Conservation (phyloP, 1,140 invertebrate species). For the Sarcophaga peregrina region DNA sequence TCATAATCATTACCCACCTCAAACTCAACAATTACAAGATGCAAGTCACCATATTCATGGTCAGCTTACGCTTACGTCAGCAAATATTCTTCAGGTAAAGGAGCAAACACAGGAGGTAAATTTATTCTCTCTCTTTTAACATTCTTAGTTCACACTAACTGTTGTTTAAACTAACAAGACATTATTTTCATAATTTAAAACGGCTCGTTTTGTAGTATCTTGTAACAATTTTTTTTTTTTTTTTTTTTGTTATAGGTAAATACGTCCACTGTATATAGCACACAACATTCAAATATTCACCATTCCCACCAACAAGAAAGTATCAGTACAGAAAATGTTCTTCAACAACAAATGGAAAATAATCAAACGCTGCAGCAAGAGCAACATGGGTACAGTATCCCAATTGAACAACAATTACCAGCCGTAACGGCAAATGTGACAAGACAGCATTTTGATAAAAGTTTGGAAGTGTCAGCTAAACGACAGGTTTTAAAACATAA, state of each 20-base stretch:
- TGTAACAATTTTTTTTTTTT: too few species aligned
- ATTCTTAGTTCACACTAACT: too few species aligned
- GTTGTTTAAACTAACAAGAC: neutral
- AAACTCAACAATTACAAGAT: slow-evolving; percentile 18
- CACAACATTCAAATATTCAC: neutral
- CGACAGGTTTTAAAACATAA: neutral
- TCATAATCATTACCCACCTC: slow-evolving; percentile 26
- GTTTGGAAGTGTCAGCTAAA: slow-evolving; percentile 1
- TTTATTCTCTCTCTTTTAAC: neutral
- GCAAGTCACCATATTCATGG: slow-evolving; percentile 32
- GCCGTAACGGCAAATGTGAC: slow-evolving; percentile 20
- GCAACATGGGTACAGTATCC: neutral
- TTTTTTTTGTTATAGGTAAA: too few species aligned
- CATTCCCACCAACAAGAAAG: slow-evolving; percentile 2
- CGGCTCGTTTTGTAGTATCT: too few species aligned
- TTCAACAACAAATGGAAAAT: slow-evolving; percentile 30
- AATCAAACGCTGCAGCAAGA: slow-evolving; percentile 31
- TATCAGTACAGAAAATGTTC: neutral
- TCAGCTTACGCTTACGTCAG: slow-evolving; percentile 30
- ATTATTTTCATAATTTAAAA: too few species aligned
- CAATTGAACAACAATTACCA: slow-evolving; percentile 32
- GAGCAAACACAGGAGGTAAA: neutral
- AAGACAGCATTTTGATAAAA: slow-evolving; percentile 22
- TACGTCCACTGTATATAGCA: too few species aligned
- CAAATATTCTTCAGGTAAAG: slow-evolving; percentile 24